Conservation (phyloP, 1,140 invertebrate species). For the Notospermus geniculatus region DNA sequence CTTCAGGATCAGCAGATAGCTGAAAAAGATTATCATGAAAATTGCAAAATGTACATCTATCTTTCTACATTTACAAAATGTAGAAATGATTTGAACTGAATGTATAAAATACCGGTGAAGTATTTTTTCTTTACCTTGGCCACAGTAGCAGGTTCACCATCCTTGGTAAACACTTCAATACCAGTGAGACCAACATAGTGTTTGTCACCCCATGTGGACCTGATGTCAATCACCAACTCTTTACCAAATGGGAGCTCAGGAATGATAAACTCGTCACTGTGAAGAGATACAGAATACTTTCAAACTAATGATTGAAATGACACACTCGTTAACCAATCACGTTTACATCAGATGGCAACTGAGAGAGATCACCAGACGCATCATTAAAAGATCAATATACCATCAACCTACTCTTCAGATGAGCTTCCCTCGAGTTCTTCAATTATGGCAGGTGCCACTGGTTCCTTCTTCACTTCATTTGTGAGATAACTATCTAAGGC, state of each 20-base stretch:
- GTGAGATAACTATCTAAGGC: slow-evolving; percentile 45
- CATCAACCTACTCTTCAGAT: not conserved
- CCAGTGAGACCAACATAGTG: slow-evolving; percentile 78
- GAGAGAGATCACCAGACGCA: not conserved
- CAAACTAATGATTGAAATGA: too few relatives aligned
- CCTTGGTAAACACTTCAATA: slow-evolving; percentile 71
- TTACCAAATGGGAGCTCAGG: slow-evolving; percentile 72
- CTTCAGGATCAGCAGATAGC: slow-evolving; percentile 63
- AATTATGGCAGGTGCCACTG: slow-evolving; percentile 5
- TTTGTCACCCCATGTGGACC: slow-evolving; percentile 78
- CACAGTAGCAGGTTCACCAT: slow-evolving; percentile 60
- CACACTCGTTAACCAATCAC: too few relatives aligned
- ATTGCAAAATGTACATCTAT: too few relatives aligned
- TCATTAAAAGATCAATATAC: too few relatives aligned
- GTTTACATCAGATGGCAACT: not conserved
- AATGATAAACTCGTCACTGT: slow-evolving; percentile 58
- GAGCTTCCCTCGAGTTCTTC: not conserved
- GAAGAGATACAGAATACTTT: slow-evolving; percentile 8
- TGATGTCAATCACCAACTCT: slow-evolving; percentile 68
- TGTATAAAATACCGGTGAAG: not conserved
- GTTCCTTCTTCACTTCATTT: slow-evolving; percentile 20
- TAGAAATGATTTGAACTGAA: not conserved
- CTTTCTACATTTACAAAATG: too few relatives aligned
- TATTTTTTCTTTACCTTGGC: slow-evolving; percentile 41
- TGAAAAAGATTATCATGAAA: slow-evolving; percentile 47